Percentiles rank a stretch among this genome's conserved stretches.
These are phyloP conservation scores for Microctenopoma lineatum DNA, from an alignment of 2,797 vertebrate genomes.

Conservation along the genomic window DNA sequence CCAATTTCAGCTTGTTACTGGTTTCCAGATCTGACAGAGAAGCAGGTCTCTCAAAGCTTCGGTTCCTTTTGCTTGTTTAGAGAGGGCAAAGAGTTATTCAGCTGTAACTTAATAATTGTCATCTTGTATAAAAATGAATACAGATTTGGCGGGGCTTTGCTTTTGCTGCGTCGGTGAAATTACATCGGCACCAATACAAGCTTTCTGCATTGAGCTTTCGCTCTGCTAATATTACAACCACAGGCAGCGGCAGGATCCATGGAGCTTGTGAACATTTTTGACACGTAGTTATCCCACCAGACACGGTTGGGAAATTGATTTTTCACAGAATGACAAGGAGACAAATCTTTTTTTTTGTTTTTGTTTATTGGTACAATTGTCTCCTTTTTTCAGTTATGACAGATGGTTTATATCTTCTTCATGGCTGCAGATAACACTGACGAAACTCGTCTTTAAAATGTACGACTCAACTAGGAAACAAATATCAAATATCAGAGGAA, in stretches of 20 bases:
- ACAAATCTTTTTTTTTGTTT: conserved; percentile 66
- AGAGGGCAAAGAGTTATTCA: background rate
- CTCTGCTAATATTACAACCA: conserved; percentile 21
- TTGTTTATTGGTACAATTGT: conserved; percentile 62
- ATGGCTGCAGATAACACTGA: conserved; percentile 19
- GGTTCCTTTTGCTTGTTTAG: background rate
- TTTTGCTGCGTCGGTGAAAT: conserved; percentile 45
- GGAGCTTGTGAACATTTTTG: conserved; percentile 49
- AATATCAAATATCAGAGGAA: background rate
- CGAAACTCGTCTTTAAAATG: conserved; percentile 22
- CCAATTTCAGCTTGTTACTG: conserved; percentile 20
- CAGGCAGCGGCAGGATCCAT: conserved; percentile 25
- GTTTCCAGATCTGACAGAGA: conserved; percentile 5
- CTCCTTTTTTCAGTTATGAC: conserved; percentile 30
- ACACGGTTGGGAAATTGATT: conserved; percentile 69
- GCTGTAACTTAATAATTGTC: background rate
- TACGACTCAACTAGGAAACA: conserved; percentile 1
- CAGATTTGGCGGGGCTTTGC: conserved; percentile 20
- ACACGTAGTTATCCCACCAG: conserved; percentile 67
- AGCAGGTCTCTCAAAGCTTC: conserved; percentile 9
- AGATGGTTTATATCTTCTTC: conserved; percentile 24
- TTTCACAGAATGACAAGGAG: conserved; percentile 63
- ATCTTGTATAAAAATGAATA: conserved; percentile 10
- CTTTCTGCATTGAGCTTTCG: conserved; percentile 42
- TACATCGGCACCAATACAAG: conserved; percentile 32